Conservation (phyloP, 2,888 invertebrate genomes). For the Isoperla grammatica region DNA sequence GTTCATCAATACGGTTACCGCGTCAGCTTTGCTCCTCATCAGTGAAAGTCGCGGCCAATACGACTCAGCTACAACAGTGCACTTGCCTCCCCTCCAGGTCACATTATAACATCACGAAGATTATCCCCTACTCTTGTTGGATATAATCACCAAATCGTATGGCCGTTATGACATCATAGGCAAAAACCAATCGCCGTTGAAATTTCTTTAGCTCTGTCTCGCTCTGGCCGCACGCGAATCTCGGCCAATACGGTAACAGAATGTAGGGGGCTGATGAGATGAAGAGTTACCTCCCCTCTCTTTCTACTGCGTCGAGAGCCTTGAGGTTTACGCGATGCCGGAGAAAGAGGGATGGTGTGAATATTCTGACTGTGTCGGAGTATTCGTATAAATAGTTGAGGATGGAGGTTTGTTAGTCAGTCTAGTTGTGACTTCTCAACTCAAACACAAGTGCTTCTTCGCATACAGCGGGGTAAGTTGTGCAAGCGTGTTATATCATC, state of each 20-base stretch:
- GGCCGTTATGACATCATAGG: slow-evolving; percentile 1
- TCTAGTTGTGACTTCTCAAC: slow-evolving; percentile 2
- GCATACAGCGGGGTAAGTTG: slow-evolving; percentile 5
- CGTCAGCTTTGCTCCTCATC: not conserved
- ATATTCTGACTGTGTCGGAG: not conserved
- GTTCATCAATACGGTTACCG: too few species aligned
- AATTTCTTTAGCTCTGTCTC: slow-evolving; percentile 7
- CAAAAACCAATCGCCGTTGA: not conserved
- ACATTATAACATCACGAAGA: not conserved
- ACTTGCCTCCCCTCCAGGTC: slow-evolving; percentile 6
- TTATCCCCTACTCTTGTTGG: slow-evolving; percentile 8
- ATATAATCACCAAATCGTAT: not conserved
- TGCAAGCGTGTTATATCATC: too few species aligned
- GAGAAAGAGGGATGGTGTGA: slow-evolving; percentile 11
- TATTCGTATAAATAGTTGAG: slow-evolving; percentile 14
- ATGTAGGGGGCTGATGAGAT: not conserved
- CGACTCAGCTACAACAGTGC: not conserved
- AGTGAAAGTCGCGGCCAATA: slow-evolving; percentile 8
- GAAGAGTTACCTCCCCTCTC: not conserved
- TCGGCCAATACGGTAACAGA: not conserved
- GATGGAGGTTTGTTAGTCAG: slow-evolving; percentile 13
- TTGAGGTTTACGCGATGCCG: not conserved
- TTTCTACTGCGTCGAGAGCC: not conserved
- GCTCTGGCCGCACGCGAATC: not conserved
- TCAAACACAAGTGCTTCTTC: slow-evolving; percentile 8